phyloP scores from a whole-genome alignment of 2,797 vertebrate species.

The Serranus cabrilla region DNA sequence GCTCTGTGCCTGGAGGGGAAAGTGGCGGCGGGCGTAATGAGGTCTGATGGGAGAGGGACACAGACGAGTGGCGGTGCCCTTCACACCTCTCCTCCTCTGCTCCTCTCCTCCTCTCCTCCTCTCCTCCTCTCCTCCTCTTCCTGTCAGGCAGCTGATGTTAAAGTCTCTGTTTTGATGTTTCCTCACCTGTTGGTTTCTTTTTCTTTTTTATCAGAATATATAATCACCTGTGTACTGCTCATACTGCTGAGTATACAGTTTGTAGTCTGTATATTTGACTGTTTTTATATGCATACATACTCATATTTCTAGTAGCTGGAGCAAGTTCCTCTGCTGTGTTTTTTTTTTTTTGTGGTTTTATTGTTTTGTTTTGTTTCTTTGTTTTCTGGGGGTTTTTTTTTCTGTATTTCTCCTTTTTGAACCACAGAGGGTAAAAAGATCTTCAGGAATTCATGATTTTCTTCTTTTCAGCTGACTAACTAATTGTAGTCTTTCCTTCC shows the following conservation, averaged over 20 bases:
- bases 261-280: no score
- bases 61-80: slow-evolving; percentile 29
- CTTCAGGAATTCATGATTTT: neutral
- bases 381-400: no score
- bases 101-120: neutral
- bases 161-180: neutral
- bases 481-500: neutral
- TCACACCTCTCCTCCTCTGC: slow-evolving; percentile 20
- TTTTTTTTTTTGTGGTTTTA: no score
- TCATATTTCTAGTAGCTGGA: no score
- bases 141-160: neutral
- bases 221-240: no score
- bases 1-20: slow-evolving; percentile 41
- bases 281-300: no score
- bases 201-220: no score
- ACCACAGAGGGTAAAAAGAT: no score
- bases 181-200: neutral
- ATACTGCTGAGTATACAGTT: no score
- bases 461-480: neutral
- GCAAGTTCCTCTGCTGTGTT: no score
- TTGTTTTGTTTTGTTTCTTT: no score
- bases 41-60: slow-evolving; percentile 35
- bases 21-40: slow-evolving; percentile 46
- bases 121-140: neutral
- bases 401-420: no score